These are phyloP conservation scores for Micropoecilia bifurca DNA, from an alignment of 2,797 vertebrate species.

Conservation along the genomic window DNA sequence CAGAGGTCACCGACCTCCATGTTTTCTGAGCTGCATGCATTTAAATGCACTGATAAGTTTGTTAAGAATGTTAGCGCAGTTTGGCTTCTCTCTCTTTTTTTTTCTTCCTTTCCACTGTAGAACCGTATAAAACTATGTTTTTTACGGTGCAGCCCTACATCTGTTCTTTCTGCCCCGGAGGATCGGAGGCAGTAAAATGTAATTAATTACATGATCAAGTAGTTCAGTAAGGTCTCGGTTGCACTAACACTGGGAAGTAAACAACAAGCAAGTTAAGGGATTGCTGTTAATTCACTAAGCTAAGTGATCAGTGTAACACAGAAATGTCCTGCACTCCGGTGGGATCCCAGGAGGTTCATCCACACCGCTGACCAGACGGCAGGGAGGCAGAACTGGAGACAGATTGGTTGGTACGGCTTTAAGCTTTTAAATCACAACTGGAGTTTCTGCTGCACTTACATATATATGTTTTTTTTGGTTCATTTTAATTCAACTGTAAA, in stretches of 20 bases:
- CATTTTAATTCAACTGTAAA: background rate
- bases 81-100: background rate
- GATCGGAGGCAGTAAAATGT: slow-evolving; percentile 48
- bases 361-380: background rate
- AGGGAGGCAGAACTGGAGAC: background rate
- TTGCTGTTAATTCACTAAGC: slow-evolving; percentile 52
- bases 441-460: background rate
- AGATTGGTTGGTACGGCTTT: background rate
- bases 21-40: slow-evolving; percentile 56
- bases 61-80: slow-evolving; percentile 25
- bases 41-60: slow-evolving; percentile 51
- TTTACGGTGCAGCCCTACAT: slow-evolving; percentile 27
- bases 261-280: slow-evolving; percentile 58
- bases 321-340: slow-evolving; percentile 18
- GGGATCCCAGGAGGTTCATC: slow-evolving; percentile 22
- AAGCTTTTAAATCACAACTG: background rate
- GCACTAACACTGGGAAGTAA: slow-evolving; percentile 32
- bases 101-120: slow-evolving; percentile 9
- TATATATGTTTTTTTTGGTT: background rate
- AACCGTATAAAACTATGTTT: slow-evolving; percentile 5
- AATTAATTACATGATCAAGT: slow-evolving; percentile 56
- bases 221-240: slow-evolving; percentile 42
- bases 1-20: slow-evolving; percentile 63
- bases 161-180: slow-evolving; percentile 41
- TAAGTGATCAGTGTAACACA: slow-evolving; percentile 48